Percentiles rank a stretch among this genome's conserved stretches.
Conservation (phyloP, 2,113 vertebrate genomes). For the Nothocercus julius region DNA sequence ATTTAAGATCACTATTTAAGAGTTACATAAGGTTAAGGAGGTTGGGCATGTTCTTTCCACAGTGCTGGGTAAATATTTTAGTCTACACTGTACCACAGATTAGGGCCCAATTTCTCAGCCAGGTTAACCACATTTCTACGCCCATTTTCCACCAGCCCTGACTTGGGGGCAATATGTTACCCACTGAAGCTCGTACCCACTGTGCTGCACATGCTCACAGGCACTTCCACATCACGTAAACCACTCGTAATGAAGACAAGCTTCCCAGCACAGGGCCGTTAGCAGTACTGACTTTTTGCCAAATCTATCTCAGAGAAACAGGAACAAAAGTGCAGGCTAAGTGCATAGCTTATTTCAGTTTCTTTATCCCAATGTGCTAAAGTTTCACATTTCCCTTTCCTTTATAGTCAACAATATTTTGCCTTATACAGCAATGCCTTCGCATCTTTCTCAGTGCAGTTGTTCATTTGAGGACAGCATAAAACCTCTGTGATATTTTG, state of each 20-base stretch:
- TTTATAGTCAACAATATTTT: background rate
- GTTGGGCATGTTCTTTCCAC: background rate
- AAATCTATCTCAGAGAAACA: background rate
- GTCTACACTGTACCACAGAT: accelerated
- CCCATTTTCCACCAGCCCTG: background rate
- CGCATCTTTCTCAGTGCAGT: background rate
- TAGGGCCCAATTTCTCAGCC: background rate
- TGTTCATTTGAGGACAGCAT: conserved; percentile 1
- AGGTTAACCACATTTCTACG: background rate
- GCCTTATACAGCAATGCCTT: conserved; percentile 40
- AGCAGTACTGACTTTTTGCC: background rate
- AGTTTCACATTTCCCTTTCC: conserved; percentile 26
- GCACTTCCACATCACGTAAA: background rate
- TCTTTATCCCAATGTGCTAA: conserved; percentile 4
- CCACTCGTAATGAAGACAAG: background rate
- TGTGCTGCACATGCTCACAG: background rate
- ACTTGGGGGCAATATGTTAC: background rate
- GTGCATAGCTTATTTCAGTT: background rate
- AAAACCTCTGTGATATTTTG: conserved; percentile 15
- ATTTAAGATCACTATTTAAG: background rate
- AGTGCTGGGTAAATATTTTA: background rate
- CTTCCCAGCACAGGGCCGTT: background rate
- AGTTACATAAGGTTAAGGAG: background rate
- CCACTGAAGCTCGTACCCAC: background rate
- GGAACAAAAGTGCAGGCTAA: background rate